Percentiles rank a stretch among this genome's conserved stretches.
Conservation (phyloP, 2,113 vertebrate species). For the Pithys albifrons region DNA sequence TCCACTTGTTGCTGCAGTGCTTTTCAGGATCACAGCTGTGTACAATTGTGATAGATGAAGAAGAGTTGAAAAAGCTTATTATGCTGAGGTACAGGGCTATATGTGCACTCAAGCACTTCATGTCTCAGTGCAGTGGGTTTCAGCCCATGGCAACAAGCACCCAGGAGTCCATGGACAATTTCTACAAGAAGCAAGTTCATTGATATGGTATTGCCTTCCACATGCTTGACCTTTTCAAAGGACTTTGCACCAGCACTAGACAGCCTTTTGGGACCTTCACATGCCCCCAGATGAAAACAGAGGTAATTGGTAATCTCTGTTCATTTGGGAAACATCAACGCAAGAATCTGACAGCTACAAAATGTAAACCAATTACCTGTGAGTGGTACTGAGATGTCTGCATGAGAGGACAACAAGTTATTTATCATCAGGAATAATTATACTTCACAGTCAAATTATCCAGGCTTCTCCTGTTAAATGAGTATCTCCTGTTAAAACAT, state of each 20-base stretch:
- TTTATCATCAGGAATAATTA: neutral
- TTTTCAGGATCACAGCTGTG: neutral
- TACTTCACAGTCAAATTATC: neutral
- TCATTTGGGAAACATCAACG: neutral
- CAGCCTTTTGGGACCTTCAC: neutral
- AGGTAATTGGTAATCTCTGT: neutral
- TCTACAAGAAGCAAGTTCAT: neutral
- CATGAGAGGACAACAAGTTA: neutral
- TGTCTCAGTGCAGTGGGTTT: neutral
- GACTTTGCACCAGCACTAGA: neutral
- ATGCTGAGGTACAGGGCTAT: neutral
- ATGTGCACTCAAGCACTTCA: neutral
- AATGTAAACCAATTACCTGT: neutral
- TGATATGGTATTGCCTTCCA: rapidly evolving
- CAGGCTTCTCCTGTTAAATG: neutral
- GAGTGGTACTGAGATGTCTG: neutral
- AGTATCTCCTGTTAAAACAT: neutral
- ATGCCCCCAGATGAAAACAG: neutral
- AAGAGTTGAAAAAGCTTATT: neutral
- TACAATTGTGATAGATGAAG: neutral
- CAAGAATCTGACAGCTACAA: neutral
- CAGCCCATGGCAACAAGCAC: rapidly evolving
- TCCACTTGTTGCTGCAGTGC: neutral
- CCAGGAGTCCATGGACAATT: neutral
- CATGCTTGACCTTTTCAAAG: rapidly evolving